Evolutionary conservation across 2,888 invertebrate species (phyloP).

Genomic region (Dioctria linearis): DNA sequence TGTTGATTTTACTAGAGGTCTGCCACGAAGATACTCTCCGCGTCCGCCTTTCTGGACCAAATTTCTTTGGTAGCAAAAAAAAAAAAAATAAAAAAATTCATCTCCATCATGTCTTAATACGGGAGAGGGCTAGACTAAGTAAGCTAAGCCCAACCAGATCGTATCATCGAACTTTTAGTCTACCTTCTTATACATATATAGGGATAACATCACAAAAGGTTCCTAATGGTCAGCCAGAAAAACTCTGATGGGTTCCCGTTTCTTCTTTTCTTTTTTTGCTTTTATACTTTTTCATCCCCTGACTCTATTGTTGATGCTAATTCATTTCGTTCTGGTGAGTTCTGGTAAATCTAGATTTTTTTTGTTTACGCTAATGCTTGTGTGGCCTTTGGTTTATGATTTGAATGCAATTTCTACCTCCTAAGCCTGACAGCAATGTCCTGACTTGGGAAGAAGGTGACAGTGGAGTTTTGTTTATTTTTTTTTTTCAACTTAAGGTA

Average conservation of each 20-base stretch:
- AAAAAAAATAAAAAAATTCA: neutral
- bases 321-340: slow-evolving; percentile 42
- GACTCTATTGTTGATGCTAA: slow-evolving; percentile 24
- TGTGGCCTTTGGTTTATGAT: slow-evolving; percentile 33
- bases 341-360: slow-evolving; percentile 48
- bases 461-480: slow-evolving; percentile 9
- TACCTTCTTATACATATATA: slow-evolving; percentile 8
- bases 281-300: slow-evolving; percentile 22
- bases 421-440: slow-evolving; percentile 12
- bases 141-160: neutral
- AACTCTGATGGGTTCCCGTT: neutral
- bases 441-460: neutral
- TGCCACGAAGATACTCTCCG: too few relatives aligned
- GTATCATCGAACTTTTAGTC: slow-evolving; percentile 13
- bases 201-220: slow-evolving; percentile 25
- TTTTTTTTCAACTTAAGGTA: slow-evolving; percentile 17
- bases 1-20: neutral
- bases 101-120: slow-evolving; percentile 34
- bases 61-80: neutral
- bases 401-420: slow-evolving; percentile 37
- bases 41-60: neutral
- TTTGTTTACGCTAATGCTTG: slow-evolving; percentile 23
- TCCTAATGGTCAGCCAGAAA: slow-evolving; percentile 21
- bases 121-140: neutral
- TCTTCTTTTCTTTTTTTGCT: neutral